phyloP scores from a whole-genome alignment of 2,888 invertebrate species.

The Theristus sp. region DNA sequence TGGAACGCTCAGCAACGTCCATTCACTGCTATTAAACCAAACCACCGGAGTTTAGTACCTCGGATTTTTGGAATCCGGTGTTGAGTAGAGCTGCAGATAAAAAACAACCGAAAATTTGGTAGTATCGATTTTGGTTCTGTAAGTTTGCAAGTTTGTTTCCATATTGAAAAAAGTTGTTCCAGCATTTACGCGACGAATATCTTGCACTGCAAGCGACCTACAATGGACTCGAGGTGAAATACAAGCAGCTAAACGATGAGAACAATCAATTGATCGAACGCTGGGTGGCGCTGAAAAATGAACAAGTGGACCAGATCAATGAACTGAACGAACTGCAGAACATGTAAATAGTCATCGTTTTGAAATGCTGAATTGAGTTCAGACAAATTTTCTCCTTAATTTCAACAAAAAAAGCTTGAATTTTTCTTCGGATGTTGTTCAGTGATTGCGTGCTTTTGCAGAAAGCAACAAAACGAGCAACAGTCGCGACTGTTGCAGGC shows the following conservation, averaged over 20 bases:
- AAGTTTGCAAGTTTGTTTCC: too few species aligned
- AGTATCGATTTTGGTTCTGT: too few species aligned
- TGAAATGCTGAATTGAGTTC: too few species aligned
- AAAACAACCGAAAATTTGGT: neutral
- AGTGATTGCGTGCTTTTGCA: too few species aligned
- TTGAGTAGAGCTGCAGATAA: neutral
- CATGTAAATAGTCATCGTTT: conserved; percentile 8
- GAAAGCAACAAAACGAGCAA: neutral
- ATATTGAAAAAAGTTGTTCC: neutral
- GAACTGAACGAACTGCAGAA: conserved; percentile 68
- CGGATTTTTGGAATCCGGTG: too few species aligned
- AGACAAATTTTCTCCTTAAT: neutral
- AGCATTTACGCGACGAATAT: conserved; percentile 76
- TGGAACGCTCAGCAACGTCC: too few species aligned
- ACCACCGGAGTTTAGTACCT: too few species aligned
- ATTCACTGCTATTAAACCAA: too few species aligned
- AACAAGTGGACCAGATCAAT: conserved; percentile 87
- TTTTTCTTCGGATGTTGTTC: too few species aligned
- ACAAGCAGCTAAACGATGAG: conserved; percentile 64
- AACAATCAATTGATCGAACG: conserved; percentile 63
- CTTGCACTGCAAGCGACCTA: conserved; percentile 80
- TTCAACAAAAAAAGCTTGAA: too few species aligned
- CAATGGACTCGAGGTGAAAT: conserved; percentile 67
- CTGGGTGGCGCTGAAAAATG: conserved; percentile 32
- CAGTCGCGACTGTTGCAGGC: neutral